Evolutionary conservation across 2,888 invertebrate genomes (phyloP), one percentile per base, ranked within the genome.

Genomic region (Leptothorax acervorum): DNA sequence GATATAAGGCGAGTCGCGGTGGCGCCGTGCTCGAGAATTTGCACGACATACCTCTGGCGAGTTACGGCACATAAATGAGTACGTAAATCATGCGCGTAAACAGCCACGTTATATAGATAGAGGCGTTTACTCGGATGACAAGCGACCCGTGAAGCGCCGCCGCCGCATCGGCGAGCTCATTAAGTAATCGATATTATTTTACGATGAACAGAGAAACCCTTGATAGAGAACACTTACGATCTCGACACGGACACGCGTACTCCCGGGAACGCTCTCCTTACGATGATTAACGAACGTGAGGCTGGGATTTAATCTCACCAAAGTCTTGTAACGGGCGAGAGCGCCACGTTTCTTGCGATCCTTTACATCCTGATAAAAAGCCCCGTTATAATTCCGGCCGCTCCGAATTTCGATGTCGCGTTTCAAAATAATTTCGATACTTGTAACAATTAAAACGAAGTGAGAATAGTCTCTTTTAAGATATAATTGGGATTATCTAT

Each of bases 121-220:
- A 81, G 79, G 73, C 79, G 79, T 81, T 81, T 73, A 81, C 79
- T 81, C 35, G 48, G 79, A 81, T 81, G 79, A 81, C 79, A 81
- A 81, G 79, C 79, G 79, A 81, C 79, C 79, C 79, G 79, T 81
- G 79, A 71, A 81, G 79, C 71, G 60, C 79, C 79, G 79, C 79
- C 79, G 71, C 79, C 73, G 79, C 79, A 62, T 51, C 85, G 76
- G 42, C 86, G 79, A 83, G 75, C 85, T 76, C 83, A 86, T 75
- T 83, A 81, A 88, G 85, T 88, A 88, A 88, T 82, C 86, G 73
- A 62, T 87, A 85, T 86, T 74, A 71, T 85, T 88, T 88, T 79
- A 82, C 70, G 86, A 74, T 78, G 85, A 73, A 73, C 86, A 86
- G 85, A 78, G 85, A 66, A 85, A 86, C 76, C 85, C 76, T 85